A percentile compares a stretch with the other conserved stretches of the same genome.
These are phyloP conservation scores for Phodopus roborovskii DNA, from an alignment of 2,113 vertebrate species.

Conservation along the genomic window DNA sequence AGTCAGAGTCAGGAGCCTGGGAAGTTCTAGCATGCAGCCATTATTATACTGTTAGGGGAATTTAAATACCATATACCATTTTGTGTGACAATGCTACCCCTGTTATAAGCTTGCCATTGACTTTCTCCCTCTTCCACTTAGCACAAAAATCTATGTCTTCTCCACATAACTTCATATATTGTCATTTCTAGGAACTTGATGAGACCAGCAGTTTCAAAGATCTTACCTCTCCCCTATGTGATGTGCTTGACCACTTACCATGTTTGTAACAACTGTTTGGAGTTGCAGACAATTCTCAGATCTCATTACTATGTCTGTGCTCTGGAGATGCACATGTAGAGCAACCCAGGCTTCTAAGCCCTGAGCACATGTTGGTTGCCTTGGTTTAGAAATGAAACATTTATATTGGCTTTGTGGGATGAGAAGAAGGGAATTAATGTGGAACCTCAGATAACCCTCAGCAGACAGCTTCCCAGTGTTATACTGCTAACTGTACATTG, in stretches of 20 bases:
- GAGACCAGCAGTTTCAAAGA: not conserved
- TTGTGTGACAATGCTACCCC: not conserved
- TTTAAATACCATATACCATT: not conserved
- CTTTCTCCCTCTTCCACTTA: not conserved
- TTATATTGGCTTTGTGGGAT: conserved; percentile 1
- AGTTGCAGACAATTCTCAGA: not conserved
- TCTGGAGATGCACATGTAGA: not conserved
- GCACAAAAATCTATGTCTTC: not conserved
- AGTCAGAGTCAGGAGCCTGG: not conserved
- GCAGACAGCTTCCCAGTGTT: not conserved
- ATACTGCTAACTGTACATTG: not conserved
- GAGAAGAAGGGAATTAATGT: not conserved
- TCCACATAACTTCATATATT: fast-evolving
- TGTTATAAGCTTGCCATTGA: not conserved
- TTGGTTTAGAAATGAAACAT: not conserved
- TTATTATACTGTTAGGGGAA: not conserved
- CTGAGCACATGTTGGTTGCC: not conserved
- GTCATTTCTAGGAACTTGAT: not conserved
- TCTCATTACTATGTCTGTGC: not conserved
- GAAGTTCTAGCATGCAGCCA: not conserved
- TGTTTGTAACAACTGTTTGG: not conserved
- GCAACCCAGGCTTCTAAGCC: not conserved
- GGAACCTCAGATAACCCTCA: not conserved
- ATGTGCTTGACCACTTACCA: not conserved
- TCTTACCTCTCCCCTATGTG: not conserved